A percentile compares a stretch with the other conserved stretches of the same genome.
Evolutionary conservation across 2,113 vertebrate species (phyloP).

Genomic region (Zeus faber): DNA sequence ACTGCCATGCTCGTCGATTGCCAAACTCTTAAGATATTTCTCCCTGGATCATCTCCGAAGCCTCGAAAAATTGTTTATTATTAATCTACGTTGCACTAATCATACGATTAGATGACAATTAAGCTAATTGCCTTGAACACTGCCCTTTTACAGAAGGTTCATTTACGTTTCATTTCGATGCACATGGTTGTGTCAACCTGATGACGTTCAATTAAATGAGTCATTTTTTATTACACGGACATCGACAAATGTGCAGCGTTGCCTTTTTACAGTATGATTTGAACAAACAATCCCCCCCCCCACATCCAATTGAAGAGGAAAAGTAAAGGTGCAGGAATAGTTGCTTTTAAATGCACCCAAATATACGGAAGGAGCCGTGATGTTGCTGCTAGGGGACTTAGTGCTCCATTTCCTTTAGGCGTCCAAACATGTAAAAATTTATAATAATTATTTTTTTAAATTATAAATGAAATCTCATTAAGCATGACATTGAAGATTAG

Average conservation of each 20-base stretch:
- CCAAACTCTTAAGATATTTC: neutral
- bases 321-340: slow-evolving; percentile 36
- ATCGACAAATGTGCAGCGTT: slow-evolving; percentile 27
- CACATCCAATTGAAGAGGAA: slow-evolving; percentile 25
- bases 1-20: no score
- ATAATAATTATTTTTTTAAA: no score
- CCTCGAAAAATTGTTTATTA: neutral
- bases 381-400: slow-evolving; percentile 56
- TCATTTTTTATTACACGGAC: slow-evolving; percentile 14
- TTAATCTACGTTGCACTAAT: slow-evolving; percentile 19
- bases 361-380: slow-evolving; percentile 28
- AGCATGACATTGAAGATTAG: slow-evolving; percentile 74
- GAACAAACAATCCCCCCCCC: slow-evolving; percentile 41
- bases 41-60: neutral
- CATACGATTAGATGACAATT: slow-evolving; percentile 19
- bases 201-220: slow-evolving; percentile 22
- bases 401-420: slow-evolving; percentile 70
- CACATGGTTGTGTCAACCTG: slow-evolving; percentile 29
- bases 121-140: slow-evolving; percentile 34
- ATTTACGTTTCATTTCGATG: slow-evolving; percentile 23
- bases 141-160: slow-evolving; percentile 12
- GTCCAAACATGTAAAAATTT: no score
- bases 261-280: slow-evolving; percentile 42
- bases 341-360: slow-evolving; percentile 51
- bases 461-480: slow-evolving; percentile 71